These are phyloP conservation scores for Thelaira solivaga DNA, from an alignment of 2,888 invertebrate genomes.

Conservation along the genomic window DNA sequence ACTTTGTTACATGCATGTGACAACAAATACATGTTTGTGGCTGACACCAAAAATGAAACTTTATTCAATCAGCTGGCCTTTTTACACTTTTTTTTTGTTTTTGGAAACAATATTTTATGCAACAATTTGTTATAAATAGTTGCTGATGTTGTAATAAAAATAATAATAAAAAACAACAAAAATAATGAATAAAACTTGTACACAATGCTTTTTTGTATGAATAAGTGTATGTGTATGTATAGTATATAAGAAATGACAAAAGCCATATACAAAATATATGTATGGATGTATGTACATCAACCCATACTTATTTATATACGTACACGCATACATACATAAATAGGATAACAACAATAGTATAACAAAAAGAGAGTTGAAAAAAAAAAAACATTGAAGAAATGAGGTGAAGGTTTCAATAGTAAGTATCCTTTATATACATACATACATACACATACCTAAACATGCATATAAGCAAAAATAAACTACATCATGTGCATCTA, in stretches of 20 bases:
- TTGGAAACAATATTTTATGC: constrained; percentile 10
- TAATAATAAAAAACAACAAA: constrained; percentile 4
- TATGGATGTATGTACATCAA: no score
- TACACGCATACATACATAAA: neutral
- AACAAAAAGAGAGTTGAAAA: constrained; percentile 38
- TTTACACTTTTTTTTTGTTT: neutral
- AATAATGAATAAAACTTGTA: neutral
- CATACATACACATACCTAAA: neutral
- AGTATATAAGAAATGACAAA: neutral
- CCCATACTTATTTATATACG: neutral
- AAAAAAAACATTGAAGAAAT: constrained; percentile 53
- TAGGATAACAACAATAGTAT: constrained; percentile 1
- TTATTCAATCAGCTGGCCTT: constrained; percentile 5
- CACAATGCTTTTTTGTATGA: no score
- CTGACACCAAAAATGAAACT: no score
- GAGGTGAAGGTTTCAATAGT: constrained; percentile 61
- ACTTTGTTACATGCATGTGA: neutral
- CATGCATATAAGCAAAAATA: neutral
- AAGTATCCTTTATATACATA: constrained; percentile 34
- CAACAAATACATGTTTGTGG: no score
- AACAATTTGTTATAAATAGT: constrained; percentile 45
- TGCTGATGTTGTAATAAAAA: neutral
- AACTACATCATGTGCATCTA: no score
- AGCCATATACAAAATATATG: neutral
- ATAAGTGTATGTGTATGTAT: neutral